Conservation (phyloP, 2,888 invertebrate species). For the Ormyrus rosae region DNA sequence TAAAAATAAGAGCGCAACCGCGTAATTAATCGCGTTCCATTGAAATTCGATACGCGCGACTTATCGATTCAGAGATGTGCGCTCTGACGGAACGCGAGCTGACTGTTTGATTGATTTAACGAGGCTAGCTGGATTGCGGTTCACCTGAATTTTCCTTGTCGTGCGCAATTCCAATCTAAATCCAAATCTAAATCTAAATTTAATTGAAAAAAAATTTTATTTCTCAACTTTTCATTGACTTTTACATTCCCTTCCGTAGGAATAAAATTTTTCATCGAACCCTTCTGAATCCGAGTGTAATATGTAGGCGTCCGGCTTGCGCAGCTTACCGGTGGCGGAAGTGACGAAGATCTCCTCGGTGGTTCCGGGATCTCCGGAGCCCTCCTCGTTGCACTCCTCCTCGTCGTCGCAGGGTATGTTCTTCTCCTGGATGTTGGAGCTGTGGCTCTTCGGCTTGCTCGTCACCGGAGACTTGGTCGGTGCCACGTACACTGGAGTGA, state of each 20-base stretch:
- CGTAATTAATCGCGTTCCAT: neutral
- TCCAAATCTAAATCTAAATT: no score
- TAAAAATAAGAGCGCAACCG: neutral
- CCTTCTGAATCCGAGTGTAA: no score
- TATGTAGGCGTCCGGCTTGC: neutral
- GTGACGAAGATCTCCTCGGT: slow-evolving; percentile 79
- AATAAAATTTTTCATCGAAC: no score
- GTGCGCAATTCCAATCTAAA: no score
- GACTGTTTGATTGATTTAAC: no score
- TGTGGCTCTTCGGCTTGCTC: slow-evolving; percentile 66
- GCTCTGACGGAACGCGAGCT: neutral
- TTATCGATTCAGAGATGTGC: neutral
- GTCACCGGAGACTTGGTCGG: slow-evolving; percentile 83
- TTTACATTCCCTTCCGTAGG: no score
- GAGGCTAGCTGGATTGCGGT: no score
- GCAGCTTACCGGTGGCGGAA: slow-evolving; percentile 70
- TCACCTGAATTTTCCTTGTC: no score
- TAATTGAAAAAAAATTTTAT: no score
- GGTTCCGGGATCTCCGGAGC: slow-evolving; percentile 85
- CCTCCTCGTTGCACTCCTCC: slow-evolving; percentile 88
- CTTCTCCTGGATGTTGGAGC: slow-evolving; percentile 68
- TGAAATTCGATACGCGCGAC: slow-evolving; percentile 11
- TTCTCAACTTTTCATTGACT: no score
- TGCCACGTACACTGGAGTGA: slow-evolving; percentile 94
- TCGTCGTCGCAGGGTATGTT: slow-evolving; percentile 85